phyloP scores from a whole-genome alignment of 2,888 invertebrate genomes.

The Shargacucullia verbasci region DNA sequence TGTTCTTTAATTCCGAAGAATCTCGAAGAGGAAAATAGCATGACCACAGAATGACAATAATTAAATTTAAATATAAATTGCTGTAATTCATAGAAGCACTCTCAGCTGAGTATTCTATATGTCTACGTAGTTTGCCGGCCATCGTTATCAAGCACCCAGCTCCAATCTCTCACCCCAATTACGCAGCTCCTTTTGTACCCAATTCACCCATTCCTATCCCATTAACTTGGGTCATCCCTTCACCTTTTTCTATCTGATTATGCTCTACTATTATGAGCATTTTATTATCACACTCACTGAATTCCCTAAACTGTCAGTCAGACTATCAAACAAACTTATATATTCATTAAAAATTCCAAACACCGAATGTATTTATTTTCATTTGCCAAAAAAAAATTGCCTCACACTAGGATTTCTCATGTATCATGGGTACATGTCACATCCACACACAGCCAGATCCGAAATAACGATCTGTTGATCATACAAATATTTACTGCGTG shows the following conservation, averaged over 20 bases:
- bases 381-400: no score
- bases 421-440: no score
- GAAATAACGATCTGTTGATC: no score
- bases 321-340: slow-evolving; percentile 1
- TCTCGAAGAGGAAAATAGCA: neutral
- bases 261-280: slow-evolving; percentile 40
- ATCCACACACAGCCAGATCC: no score
- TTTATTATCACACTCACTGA: slow-evolving; percentile 32
- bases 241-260: slow-evolving; percentile 60
- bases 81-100: slow-evolving; percentile 24
- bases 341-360: no score
- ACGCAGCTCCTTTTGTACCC: slow-evolving; percentile 55
- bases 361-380: no score
- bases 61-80: slow-evolving; percentile 9
- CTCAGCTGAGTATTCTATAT: slow-evolving; percentile 27
- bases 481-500: no score
- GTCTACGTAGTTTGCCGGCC: slow-evolving; percentile 31
- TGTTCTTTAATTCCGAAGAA: slow-evolving; percentile 7
- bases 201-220: slow-evolving; percentile 60
- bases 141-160: slow-evolving; percentile 50
- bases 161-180: slow-evolving; percentile 58
- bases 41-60: neutral
- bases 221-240: slow-evolving; percentile 54
- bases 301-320: slow-evolving; percentile 16
- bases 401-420: no score